Evolutionary conservation across 2,888 invertebrate species (phyloP), one percentile per base, ranked within the genome.

Genomic region (Penaeus monodon): DNA sequence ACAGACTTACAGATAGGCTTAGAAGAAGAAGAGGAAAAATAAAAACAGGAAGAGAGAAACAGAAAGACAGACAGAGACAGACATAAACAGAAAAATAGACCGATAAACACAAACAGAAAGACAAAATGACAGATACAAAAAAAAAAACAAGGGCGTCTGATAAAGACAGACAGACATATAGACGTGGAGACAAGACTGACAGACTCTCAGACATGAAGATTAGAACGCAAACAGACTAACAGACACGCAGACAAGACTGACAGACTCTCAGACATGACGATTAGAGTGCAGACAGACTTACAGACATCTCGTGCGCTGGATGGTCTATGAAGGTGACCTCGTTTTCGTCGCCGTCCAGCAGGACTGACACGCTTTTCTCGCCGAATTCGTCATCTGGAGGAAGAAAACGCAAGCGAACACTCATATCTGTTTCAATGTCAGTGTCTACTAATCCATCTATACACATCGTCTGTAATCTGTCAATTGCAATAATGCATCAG

Each of bases 261-360:
- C n/a, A n/a, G n/a, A n/a, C n/a, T n/a, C n/a, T n/a, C n/a, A n/a
- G n/a, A n/a, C n/a, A n/a, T 4, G 38, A 38, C 38, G 76, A 76
- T 3, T 2, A 12, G n/a, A 49, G 38, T 12, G 49, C 17, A 12
- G 17, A 33, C 38, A n/a, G 78, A 94, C 96, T 95, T 93, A 97
- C 97, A 94, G 97, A 96, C 93, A 96, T 94, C 92, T 96, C 96
- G 83, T 95, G 94, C 29, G 95, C 95, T 0, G 97, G 95, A 91
- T 96, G 95, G 92, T 97, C 97, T 91, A 97, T 95, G 93, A 97
- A 97, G 83, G 95, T 95, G 93, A 97, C 94, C 93, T 97, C 97
- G 0, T 97, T 96, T 92, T 97, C 97, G 92, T 97, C 97, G 8
- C 96, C 96, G 87, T 96, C 97, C 88, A 97, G 93, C 91, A 97